Base-by-base conservation (phyloP, 1,140 invertebrate species). In the Drosophila hydei region DNA sequence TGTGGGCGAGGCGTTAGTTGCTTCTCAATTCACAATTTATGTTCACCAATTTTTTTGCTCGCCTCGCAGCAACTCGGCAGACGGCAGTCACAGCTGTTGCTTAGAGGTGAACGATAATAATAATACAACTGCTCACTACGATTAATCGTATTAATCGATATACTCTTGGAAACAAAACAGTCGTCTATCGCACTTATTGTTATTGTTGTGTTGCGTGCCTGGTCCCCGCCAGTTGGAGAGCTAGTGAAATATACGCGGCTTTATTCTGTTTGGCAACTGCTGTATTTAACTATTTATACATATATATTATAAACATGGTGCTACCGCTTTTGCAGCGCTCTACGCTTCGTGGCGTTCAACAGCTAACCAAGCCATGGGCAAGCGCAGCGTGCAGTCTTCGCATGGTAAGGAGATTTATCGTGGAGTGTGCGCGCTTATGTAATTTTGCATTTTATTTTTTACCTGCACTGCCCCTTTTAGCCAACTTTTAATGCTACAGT, bases 261-360 rank as follows among this genome's bases (percentile, higher is more conserved):
- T 71, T 42, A 64, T 63, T 43, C 51, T 19, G 40, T 16, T 36
- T 65, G 42, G 27, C 68, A 59, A 52, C 14, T 59, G 40, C 40
- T 38, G 45, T 65, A 52, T 16, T 67, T 72, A 67, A 67, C 30
- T 47, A 59, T 18, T 52, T 18, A 47, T 11, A 54, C 21, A 59
- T 67, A 54, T 18, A 54, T 59, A 59, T 14, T 25, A 25, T 12
- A 47, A 85, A 75, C 8, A 91, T 91, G 90, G 83, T 91, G 63
- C 55, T 90, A 56, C 89, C 80, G 45, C 21, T 90, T 61, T 56
- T 91, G 51, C 75, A 90, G 51, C 85, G 81, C 33, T 79, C 83
- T 54, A 55, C 77, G 52, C 70, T 89, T 30, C 79, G 83, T 36
- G 70, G 72, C 52, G 71, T 88, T 27, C 85, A 89, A 61, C 90